Conservation (phyloP, 2,113 vertebrate genomes). For the Glaucidium brasilianum region DNA sequence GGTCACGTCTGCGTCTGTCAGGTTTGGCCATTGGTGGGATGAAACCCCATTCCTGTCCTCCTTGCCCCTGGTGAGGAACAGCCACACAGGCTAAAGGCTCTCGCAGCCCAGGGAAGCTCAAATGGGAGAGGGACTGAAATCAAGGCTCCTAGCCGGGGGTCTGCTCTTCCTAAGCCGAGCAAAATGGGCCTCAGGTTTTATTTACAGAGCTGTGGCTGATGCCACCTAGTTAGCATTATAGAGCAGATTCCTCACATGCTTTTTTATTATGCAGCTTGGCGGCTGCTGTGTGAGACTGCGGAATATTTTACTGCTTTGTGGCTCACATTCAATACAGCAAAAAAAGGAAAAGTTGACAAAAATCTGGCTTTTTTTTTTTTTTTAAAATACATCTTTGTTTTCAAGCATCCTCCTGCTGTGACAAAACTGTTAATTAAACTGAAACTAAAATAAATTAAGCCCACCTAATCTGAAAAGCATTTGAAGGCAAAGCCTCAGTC, state of each 20-base stretch:
- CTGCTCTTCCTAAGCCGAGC: neutral
- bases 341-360: neutral
- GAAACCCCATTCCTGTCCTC: neutral
- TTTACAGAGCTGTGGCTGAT: neutral
- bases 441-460: slow-evolving; percentile 29
- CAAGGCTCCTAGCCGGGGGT: neutral
- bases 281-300: slow-evolving; percentile 30
- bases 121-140: neutral
- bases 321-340: neutral
- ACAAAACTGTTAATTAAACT: slow-evolving; percentile 62
- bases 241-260: neutral
- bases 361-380: neutral
- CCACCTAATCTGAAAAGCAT: neutral
- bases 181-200: neutral
- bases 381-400: neutral
- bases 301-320: slow-evolving; percentile 49
- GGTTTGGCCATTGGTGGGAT: neutral
- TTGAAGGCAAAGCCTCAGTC: neutral
- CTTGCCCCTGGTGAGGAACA: rapidly evolving
- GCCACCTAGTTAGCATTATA: slow-evolving; percentile 12
- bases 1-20: neutral
- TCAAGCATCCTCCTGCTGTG: slow-evolving; percentile 17
- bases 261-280: slow-evolving; percentile 32
- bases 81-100: rapidly evolving
- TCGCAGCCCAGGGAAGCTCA: neutral